Conservation (phyloP, 2,888 invertebrate genomes). For the Campaea margaritaria region DNA sequence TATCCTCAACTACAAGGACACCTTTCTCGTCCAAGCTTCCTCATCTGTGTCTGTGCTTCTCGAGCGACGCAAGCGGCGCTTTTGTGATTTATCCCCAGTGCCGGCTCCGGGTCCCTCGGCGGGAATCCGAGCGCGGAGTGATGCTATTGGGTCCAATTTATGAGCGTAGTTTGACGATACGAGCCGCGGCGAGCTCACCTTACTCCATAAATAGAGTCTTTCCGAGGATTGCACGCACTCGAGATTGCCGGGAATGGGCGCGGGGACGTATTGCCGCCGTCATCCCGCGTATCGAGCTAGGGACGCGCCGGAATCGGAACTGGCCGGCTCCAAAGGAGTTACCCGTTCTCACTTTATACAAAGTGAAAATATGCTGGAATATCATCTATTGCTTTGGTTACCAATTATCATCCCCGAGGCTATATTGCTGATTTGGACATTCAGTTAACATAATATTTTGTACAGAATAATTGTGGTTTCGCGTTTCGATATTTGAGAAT, state of each 20-base stretch:
- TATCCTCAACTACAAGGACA: too few relatives aligned
- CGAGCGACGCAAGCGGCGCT: background rate
- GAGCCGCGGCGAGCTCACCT: conserved; percentile 36
- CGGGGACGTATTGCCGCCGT: conserved; percentile 51
- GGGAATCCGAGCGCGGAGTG: conserved; percentile 39
- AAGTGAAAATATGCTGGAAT: background rate
- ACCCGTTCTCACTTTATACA: background rate
- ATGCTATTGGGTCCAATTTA: conserved; percentile 63
- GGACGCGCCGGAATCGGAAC: conserved; percentile 32
- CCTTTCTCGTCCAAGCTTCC: background rate
- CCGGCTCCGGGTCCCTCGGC: conserved; percentile 17
- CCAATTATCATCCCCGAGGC: conserved; percentile 1
- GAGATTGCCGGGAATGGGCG: conserved; percentile 52
- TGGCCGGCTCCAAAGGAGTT: too few relatives aligned
- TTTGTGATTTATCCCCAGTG: conserved; percentile 22
- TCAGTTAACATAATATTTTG: background rate
- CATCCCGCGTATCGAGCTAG: conserved; percentile 39
- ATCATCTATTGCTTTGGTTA: background rate
- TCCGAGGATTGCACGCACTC: conserved; percentile 57
- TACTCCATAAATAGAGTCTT: conserved; percentile 45
- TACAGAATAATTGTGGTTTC: background rate
- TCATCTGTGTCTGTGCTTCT: too few relatives aligned
- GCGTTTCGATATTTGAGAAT: conserved; percentile 10
- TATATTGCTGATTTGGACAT: conserved; percentile 2
- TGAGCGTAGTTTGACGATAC: conserved; percentile 49